Base-by-base conservation (phyloP, 2,113 vertebrate genomes). In the Lepisosteus osseus region DNA sequence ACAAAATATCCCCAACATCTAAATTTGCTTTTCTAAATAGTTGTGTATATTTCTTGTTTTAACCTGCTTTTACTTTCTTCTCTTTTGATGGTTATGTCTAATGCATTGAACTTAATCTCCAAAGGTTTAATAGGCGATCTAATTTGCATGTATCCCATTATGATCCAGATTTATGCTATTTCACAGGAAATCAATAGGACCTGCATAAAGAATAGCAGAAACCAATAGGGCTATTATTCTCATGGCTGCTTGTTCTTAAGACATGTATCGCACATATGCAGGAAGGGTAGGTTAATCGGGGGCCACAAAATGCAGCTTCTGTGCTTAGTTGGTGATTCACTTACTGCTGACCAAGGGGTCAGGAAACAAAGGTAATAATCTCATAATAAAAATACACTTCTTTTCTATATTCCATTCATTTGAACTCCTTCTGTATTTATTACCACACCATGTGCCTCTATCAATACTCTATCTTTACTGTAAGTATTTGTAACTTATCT, bases 111-210 rank as follows among this genome's bases (percentile, higher is more conserved):
- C n/a, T 15, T 59, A 5, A 59, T 59, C n/a, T 15, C 57, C 4
- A 5, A 8, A 6, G 4, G 14, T 59, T 11, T 59, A 75, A 78
- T 69, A n/a, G 73, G n/a, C 70, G 78, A 76, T 73, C 69, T 67
- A 67, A 75, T 83, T 83, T 72, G 51, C 73, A 77, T 76, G 76
- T 73, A 69, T 72, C 59, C 76, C 73, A 17, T 78, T 79, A 74
- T 80, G 73, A 71, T 74, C 59, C 61, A 75, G 62, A 67, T 65
- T 70, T 15, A 56, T 80, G 64, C 75, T 68, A 61, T 72, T 54
- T 64, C 45, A 80, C 54, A 47, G 69, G 72, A 74, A 79, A 79
- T 77, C 78, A 67, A 72, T 82, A 72, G 61, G 14, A 43, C 41
- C 15, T 40, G 29, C 68, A 47, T 65, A 59, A 54, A 54, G 57